These are phyloP conservation scores for Drosophila siamana DNA, from an alignment of 2,888 invertebrate genomes.

Conservation along the genomic window DNA sequence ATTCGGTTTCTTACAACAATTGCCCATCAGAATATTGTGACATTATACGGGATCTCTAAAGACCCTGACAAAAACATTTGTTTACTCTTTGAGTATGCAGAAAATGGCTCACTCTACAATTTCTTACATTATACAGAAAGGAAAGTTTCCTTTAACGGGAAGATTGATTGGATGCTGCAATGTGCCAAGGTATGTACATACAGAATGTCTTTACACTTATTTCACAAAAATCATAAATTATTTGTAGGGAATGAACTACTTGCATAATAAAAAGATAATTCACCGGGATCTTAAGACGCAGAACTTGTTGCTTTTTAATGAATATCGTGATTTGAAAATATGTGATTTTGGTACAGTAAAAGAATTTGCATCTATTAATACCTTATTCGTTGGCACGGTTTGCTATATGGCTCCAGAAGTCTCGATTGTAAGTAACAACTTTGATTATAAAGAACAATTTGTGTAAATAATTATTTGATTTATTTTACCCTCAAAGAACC, in stretches of 20 bases:
- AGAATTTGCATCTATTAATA: slow-evolving; percentile 1
- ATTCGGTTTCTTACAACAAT: not conserved
- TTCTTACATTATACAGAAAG: too few relatives aligned
- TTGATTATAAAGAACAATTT: too few relatives aligned
- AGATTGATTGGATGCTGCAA: slow-evolving; percentile 28
- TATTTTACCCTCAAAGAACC: not conserved
- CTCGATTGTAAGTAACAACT: slow-evolving; percentile 5
- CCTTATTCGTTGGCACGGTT: not conserved
- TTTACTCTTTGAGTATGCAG: slow-evolving; percentile 26
- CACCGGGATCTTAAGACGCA: slow-evolving; percentile 16
- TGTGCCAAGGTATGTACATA: slow-evolving; percentile 13
- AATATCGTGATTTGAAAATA: slow-evolving; percentile 11
- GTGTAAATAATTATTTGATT: too few relatives aligned
- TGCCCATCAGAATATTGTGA: slow-evolving; percentile 17
- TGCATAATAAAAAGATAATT: slow-evolving; percentile 13
- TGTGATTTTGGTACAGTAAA: slow-evolving; percentile 26
- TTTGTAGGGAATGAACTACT: slow-evolving; percentile 21
- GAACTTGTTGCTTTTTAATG: slow-evolving; percentile 20
- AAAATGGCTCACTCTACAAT: slow-evolving; percentile 24
- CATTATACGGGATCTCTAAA: slow-evolving; percentile 1
- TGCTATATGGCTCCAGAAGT: slow-evolving; percentile 36
- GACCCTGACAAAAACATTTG: not conserved
- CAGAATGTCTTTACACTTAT: not conserved
- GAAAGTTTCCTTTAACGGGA: not conserved
- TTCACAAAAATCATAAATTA: too few relatives aligned